These are phyloP conservation scores for Geotrupes spiniger DNA, from an alignment of 2,888 invertebrate genomes.

Conservation along the genomic window DNA sequence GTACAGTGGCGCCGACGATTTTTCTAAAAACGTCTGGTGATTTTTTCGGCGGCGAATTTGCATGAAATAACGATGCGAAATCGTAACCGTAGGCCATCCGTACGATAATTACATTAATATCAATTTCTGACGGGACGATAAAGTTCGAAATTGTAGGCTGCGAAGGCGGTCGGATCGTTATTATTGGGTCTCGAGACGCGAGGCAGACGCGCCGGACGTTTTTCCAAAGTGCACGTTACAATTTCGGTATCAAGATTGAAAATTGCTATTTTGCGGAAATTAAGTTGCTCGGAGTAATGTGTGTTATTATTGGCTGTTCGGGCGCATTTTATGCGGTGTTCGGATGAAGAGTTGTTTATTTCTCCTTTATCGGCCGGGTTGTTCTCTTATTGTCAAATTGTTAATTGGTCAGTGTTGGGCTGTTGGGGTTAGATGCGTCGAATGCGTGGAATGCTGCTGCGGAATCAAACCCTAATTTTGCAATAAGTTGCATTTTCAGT, in stretches of 20 bases:
- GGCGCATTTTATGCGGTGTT: constrained; percentile 4
- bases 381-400: too few species aligned
- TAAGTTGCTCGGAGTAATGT: constrained; percentile 47
- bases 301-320: constrained; percentile 39
- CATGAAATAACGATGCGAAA: constrained; percentile 20
- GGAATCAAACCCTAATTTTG: too few species aligned
- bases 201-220: constrained; percentile 14
- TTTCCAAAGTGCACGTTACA: constrained; percentile 32
- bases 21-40: constrained; percentile 6
- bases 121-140: constrained; percentile 43
- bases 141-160: constrained; percentile 49
- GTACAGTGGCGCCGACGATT: not conserved
- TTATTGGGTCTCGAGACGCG: constrained; percentile 20
- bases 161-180: constrained; percentile 16
- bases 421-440: too few species aligned
- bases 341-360: constrained; percentile 7
- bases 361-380: not conserved
- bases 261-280: constrained; percentile 51
- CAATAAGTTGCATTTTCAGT: too few species aligned
- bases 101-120: constrained; percentile 49
- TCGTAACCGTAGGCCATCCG: constrained; percentile 19
- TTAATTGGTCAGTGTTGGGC: too few species aligned
- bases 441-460: too few species aligned
- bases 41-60: constrained; percentile 6
- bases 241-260: constrained; percentile 51